These are phyloP conservation scores for Nasalis larvatus DNA, from an alignment of 2,113 vertebrate genomes.

Conservation along the genomic window DNA sequence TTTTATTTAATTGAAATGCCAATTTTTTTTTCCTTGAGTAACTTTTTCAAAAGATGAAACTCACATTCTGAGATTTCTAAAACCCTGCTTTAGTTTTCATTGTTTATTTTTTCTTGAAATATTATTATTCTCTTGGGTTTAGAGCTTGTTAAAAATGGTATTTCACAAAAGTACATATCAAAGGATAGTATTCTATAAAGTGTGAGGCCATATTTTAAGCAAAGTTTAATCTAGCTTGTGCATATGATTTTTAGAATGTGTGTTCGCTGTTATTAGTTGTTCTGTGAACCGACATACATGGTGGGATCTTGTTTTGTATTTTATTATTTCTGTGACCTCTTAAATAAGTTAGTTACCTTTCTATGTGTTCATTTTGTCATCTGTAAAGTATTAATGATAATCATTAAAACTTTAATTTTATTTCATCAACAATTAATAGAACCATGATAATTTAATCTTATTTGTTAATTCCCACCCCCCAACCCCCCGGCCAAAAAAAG, in stretches of 20 bases:
- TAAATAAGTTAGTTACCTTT: not conserved
- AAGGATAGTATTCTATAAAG: not conserved
- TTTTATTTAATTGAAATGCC: not conserved
- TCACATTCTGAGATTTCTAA: not conserved
- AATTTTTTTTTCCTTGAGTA: not conserved
- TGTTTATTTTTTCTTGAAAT: not conserved
- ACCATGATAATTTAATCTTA: not conserved
- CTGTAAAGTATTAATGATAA: not conserved
- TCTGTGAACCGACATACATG: not conserved
- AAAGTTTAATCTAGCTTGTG: not conserved
- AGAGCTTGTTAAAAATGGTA: not conserved
- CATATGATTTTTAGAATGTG: not conserved
- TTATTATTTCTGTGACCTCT: not conserved
- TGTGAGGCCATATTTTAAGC: not conserved
- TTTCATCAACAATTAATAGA: not conserved
- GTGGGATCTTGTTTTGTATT: not conserved
- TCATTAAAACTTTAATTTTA: not conserved
- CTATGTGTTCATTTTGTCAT: not conserved
- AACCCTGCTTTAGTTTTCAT: not conserved
- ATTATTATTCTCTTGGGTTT: not conserved
- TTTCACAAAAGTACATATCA: not conserved
- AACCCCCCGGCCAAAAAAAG: not conserved
- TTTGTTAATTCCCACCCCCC: not conserved
- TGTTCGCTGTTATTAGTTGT: not conserved
- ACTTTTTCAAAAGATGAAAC: constrained; percentile 17